phyloP scores from a whole-genome alignment of 2,888 invertebrate genomes.

The Cheilosia urbana region DNA sequence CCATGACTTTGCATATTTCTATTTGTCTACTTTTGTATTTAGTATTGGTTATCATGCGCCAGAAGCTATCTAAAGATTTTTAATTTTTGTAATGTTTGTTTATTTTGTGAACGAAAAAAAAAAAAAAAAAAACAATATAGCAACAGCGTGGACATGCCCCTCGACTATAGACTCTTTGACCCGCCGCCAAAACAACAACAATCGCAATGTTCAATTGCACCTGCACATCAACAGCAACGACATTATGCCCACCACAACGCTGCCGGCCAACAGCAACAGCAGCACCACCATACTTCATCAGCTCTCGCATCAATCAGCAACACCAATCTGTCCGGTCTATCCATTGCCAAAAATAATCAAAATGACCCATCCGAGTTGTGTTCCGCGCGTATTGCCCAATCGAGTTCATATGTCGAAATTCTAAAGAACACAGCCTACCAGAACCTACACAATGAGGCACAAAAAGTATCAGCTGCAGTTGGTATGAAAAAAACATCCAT shows the following conservation, averaged over 20 bases:
- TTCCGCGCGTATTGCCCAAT: conserved; percentile 79
- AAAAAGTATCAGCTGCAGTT: conserved; percentile 17
- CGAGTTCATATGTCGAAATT: conserved; percentile 82
- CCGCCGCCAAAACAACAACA: conserved; percentile 81
- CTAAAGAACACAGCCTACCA: conserved; percentile 77
- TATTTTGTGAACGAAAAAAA: background rate
- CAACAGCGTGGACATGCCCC: conserved; percentile 82
- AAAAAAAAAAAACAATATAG: conserved; percentile 33
- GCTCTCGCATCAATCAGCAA: conserved; percentile 77
- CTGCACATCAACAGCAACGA: conserved; percentile 73
- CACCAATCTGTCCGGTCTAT: conserved; percentile 81
- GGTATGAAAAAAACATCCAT: conserved; percentile 44
- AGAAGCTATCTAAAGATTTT: too few species aligned
- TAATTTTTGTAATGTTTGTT: too few species aligned
- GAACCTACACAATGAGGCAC: conserved; percentile 50
- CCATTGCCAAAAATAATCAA: conserved; percentile 79
- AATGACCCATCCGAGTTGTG: conserved; percentile 77
- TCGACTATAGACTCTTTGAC: conserved; percentile 83
- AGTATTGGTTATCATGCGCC: background rate
- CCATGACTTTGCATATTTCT: background rate
- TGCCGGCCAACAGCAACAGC: conserved; percentile 73
- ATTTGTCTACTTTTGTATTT: background rate
- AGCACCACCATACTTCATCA: conserved; percentile 78
- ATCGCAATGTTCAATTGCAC: conserved; percentile 77
- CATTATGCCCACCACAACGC: conserved; percentile 75